phyloP scores from a whole-genome alignment of 2,797 vertebrate species.

The Uromys caudimaculatus region DNA sequence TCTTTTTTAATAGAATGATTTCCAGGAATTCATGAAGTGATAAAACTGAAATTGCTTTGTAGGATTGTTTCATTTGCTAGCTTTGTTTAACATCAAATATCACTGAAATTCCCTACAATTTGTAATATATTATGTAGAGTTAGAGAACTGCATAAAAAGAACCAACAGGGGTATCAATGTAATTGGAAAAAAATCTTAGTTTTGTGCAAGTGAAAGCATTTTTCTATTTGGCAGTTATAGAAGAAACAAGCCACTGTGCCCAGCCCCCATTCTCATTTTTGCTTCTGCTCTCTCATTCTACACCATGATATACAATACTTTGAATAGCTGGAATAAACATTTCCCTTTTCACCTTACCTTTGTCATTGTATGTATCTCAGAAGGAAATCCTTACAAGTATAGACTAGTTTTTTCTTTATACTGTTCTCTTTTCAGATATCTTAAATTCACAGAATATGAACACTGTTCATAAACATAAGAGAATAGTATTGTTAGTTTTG shows the following conservation, averaged over 20 bases:
- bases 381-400: neutral
- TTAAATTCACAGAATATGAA: neutral
- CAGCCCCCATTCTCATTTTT: neutral
- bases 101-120: neutral
- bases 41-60: neutral
- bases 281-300: neutral
- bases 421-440: neutral
- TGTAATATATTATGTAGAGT: neutral
- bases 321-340: neutral
- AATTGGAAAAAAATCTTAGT: neutral
- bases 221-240: neutral
- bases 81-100: neutral
- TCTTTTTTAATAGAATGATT: neutral
- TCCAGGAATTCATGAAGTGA: neutral
- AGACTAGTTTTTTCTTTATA: neutral
- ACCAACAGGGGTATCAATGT: neutral
- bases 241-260: rapidly evolving
- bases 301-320: neutral
- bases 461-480: neutral
- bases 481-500: neutral
- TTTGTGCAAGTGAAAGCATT: neutral
- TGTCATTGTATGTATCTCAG: neutral
- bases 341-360: neutral
- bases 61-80: neutral
- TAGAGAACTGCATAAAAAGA: neutral